These are phyloP conservation scores for Ceramica pisi DNA, from an alignment of 2,888 invertebrate species.

Conservation along the genomic window DNA sequence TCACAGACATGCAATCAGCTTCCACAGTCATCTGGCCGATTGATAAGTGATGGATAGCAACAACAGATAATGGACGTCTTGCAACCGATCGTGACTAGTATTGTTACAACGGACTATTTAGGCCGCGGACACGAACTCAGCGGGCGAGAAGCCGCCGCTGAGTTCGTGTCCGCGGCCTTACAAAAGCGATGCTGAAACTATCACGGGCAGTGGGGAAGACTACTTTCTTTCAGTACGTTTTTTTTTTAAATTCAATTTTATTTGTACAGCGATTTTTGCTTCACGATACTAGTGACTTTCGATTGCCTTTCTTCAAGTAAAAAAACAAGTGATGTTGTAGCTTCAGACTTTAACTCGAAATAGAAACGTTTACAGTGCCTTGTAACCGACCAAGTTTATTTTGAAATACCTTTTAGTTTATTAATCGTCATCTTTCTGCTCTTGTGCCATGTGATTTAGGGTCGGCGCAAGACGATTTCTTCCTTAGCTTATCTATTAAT, in stretches of 20 bases:
- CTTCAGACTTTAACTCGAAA: not conserved
- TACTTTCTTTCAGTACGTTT: not conserved
- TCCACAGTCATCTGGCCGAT: slow-evolving; percentile 28
- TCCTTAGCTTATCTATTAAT: too few species aligned
- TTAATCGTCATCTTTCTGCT: too few species aligned
- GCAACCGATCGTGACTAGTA: slow-evolving; percentile 43
- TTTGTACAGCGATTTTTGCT: too few species aligned
- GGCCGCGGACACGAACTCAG: too few species aligned
- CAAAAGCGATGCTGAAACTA: slow-evolving; percentile 15
- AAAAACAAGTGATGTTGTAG: not conserved
- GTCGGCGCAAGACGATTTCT: too few species aligned
- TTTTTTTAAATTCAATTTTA: not conserved
- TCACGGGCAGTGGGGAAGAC: not conserved
- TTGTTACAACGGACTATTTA: slow-evolving; percentile 14
- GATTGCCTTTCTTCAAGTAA: not conserved
- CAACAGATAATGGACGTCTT: slow-evolving; percentile 32
- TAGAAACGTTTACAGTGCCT: not conserved
- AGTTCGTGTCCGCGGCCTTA: too few species aligned
- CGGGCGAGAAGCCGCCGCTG: too few species aligned
- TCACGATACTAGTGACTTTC: too few species aligned
- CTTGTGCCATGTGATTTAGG: too few species aligned
- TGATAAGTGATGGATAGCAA: slow-evolving; percentile 40
- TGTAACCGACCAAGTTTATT: not conserved
- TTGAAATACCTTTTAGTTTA: not conserved
- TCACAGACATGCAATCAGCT: slow-evolving; percentile 42